phyloP scores from a whole-genome alignment of 2,888 invertebrate genomes.

The Sabatieria punctata region DNA sequence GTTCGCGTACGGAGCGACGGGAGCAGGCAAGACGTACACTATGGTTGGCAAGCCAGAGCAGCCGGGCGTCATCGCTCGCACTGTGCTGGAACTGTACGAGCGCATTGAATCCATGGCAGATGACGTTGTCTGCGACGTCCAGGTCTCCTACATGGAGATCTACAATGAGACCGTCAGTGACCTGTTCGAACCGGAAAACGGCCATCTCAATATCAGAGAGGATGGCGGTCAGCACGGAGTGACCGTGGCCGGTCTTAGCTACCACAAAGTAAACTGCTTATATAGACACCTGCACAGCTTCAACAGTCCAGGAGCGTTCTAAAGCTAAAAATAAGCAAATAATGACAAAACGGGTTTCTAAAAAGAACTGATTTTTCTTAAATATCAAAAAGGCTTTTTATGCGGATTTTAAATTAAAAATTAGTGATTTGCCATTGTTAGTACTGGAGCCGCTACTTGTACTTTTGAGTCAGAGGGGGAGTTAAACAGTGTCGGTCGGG shows the following conservation, averaged over 20 bases:
- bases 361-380: no score
- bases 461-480: no score
- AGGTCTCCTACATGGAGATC: constrained; percentile 38
- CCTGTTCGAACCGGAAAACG: constrained; percentile 50
- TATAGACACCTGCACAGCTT: no score
- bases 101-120: constrained; percentile 51
- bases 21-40: constrained; percentile 87
- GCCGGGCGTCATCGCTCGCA: constrained; percentile 72
- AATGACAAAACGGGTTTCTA: no score
- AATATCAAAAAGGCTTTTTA: no score
- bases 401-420: no score
- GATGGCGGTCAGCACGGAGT: constrained; percentile 58
- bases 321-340: no score
- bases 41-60: constrained; percentile 44
- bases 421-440: no score
- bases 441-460: no score
- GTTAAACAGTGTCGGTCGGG: no score
- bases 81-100: constrained; percentile 65
- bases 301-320: no score
- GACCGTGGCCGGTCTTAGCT: constrained; percentile 54
- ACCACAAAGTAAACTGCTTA: constrained; percentile 46
- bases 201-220: constrained; percentile 52
- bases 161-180: constrained; percentile 85
- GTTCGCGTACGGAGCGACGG: constrained; percentile 87
- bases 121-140: constrained; percentile 40